Percentiles rank a stretch among this genome's conserved stretches.
Conservation (phyloP, 1,140 invertebrate genomes). For the Sogatella furcifera region DNA sequence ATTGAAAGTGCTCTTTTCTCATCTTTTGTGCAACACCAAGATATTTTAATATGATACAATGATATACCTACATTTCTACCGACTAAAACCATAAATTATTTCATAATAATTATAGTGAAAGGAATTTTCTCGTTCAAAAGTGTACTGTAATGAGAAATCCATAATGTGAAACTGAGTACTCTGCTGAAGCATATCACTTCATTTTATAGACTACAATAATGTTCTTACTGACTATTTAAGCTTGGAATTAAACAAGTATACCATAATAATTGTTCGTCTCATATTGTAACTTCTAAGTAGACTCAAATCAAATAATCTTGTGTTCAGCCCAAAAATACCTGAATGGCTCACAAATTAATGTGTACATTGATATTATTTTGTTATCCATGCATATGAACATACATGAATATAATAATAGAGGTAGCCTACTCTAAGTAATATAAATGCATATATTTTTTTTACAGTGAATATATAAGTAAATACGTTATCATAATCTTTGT, state of each 20-base stretch:
- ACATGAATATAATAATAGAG: too few relatives aligned
- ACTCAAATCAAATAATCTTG: slow-evolving; percentile 2
- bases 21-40: too few relatives aligned
- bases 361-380: background rate
- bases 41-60: too few relatives aligned
- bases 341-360: background rate
- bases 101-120: background rate
- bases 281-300: slow-evolving; percentile 1
- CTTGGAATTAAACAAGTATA: background rate
- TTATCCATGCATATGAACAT: too few relatives aligned
- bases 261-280: background rate
- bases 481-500: too few relatives aligned
- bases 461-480: too few relatives aligned
- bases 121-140: background rate
- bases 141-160: background rate
- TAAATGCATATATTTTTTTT: too few relatives aligned
- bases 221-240: background rate
- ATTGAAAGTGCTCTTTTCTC: too few relatives aligned
- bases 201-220: background rate
- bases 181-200: background rate
- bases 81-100: too few relatives aligned
- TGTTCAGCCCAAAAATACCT: slow-evolving; percentile 4
- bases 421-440: too few relatives aligned
- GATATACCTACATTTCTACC: too few relatives aligned
- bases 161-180: background rate